Evolutionary conservation across 2,888 invertebrate species (phyloP).

Genomic region (Acanthosoma haemorrhoidale): DNA sequence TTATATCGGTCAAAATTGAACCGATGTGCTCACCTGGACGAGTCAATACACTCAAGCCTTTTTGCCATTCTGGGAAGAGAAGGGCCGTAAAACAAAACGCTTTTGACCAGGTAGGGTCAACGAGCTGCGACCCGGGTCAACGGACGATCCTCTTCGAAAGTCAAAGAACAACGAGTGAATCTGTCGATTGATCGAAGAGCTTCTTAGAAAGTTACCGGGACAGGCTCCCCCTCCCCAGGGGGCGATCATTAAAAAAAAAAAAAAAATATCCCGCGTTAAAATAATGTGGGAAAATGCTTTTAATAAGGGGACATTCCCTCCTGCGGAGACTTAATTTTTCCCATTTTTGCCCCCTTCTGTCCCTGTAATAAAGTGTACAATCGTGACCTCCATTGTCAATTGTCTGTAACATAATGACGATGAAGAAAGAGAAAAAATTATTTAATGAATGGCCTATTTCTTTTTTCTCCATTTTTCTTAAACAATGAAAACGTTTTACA

Average conservation of each 20-base stretch:
- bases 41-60: too few species aligned
- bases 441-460: constrained; percentile 22
- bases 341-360: background rate
- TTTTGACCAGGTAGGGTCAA: background rate
- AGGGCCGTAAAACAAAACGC: background rate
- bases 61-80: background rate
- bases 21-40: too few species aligned
- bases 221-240: too few species aligned
- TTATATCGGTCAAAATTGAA: too few species aligned
- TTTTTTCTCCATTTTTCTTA: constrained; percentile 11
- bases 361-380: constrained; percentile 16
- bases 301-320: background rate
- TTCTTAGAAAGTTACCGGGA: too few species aligned
- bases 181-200: too few species aligned
- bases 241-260: background rate
- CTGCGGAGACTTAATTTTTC: background rate
- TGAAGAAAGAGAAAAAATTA: constrained; percentile 19
- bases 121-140: background rate
- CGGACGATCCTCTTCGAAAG: background rate
- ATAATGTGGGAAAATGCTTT: background rate
- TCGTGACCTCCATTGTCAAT: constrained; percentile 24
- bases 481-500: constrained; percentile 18
- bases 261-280: background rate
- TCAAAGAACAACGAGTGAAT: background rate
- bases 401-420: constrained; percentile 24